Evolutionary conservation across 2,888 invertebrate genomes (phyloP).

Genomic region (Dryobota labecula): DNA sequence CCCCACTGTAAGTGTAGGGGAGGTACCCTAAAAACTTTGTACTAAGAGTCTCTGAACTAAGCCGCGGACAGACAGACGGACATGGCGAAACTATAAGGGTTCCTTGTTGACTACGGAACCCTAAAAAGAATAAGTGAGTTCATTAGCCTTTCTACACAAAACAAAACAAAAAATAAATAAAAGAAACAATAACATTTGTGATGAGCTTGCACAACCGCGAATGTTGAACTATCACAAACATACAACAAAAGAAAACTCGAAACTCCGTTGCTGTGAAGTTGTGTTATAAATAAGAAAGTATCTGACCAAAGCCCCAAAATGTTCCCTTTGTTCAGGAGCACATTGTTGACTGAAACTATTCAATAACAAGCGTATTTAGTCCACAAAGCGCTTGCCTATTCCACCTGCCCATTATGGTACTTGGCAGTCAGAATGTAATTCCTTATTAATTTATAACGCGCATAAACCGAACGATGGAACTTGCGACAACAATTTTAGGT

Average conservation of each 20-base stretch:
- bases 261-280: conserved; percentile 51
- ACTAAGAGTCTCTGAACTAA: too few relatives aligned
- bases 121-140: conserved; percentile 17
- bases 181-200: conserved; percentile 29
- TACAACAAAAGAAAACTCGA: conserved; percentile 59
- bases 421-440: conserved; percentile 67
- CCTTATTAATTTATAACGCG: conserved; percentile 80
- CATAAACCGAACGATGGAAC: conserved; percentile 65
- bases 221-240: conserved; percentile 47
- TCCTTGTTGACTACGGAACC: too few relatives aligned
- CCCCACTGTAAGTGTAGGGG: too few relatives aligned
- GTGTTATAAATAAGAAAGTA: conserved; percentile 65
- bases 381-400: conserved; percentile 56
- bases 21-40: too few relatives aligned
- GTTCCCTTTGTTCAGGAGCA: conserved; percentile 68
- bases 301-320: conserved; percentile 63
- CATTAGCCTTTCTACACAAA: conserved; percentile 30
- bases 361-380: conserved; percentile 74
- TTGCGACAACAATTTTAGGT: conserved; percentile 65
- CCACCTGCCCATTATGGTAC: conserved; percentile 62
- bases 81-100: too few relatives aligned
- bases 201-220: conserved; percentile 48
- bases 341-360: conserved; percentile 79
- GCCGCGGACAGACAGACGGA: too few relatives aligned
- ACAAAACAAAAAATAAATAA: conserved; percentile 33